phyloP scores from a whole-genome alignment of 2,113 vertebrate genomes.

The Forbesichthys agassizii region DNA sequence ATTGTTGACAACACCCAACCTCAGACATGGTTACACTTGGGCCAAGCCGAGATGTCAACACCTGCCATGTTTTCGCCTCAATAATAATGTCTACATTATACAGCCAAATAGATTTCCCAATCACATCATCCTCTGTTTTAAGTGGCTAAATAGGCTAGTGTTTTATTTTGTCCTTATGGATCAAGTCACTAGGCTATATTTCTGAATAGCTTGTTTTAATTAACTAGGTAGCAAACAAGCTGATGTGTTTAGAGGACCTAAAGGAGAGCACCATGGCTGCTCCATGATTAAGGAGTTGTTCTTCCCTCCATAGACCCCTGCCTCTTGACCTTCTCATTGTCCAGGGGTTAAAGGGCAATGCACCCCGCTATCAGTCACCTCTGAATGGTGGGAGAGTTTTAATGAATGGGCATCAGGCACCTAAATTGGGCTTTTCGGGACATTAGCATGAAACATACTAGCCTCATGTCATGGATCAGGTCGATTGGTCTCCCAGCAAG shows the following conservation, averaged over 20 bases:
- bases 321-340: slow-evolving; percentile 70
- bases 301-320: slow-evolving; percentile 39
- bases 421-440: slow-evolving; percentile 39
- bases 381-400: slow-evolving; percentile 54
- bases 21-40: slow-evolving; percentile 42
- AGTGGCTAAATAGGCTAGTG: too few relatives aligned
- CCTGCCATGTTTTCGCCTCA: slow-evolving; percentile 3
- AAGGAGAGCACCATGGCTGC: slow-evolving; percentile 6
- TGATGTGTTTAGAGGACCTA: not conserved
- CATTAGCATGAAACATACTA: too few relatives aligned
- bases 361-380: slow-evolving; percentile 37
- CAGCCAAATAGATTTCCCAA: too few relatives aligned
- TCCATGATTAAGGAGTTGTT: not conserved
- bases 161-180: not conserved
- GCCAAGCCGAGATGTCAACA: not conserved
- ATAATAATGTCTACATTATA: not conserved
- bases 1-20: slow-evolving; percentile 60
- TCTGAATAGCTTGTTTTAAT: not conserved
- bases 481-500: too few relatives aligned
- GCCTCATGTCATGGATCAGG: too few relatives aligned
- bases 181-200: not conserved
- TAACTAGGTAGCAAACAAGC: not conserved
- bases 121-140: too few relatives aligned
- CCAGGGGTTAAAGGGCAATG: slow-evolving; percentile 57
- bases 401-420: slow-evolving; percentile 41